These are phyloP conservation scores for Belgica antarctica DNA, from an alignment of 2,888 invertebrate genomes.

Conservation along the genomic window DNA sequence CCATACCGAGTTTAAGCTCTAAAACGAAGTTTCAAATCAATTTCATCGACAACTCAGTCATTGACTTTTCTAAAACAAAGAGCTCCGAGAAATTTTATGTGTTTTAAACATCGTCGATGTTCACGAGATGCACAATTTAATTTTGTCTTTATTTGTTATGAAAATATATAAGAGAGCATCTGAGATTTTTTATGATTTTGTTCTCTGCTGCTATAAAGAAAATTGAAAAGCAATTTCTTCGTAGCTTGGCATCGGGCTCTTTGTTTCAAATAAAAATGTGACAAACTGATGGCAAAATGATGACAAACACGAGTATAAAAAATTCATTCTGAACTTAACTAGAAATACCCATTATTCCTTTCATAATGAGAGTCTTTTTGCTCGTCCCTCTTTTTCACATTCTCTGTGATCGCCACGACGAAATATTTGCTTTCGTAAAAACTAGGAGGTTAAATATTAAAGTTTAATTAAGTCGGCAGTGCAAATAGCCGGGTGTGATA, in stretches of 20 bases:
- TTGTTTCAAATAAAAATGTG: slow-evolving; percentile 19
- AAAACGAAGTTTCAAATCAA: no score
- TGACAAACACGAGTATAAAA: slow-evolving; percentile 1
- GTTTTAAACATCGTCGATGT: no score
- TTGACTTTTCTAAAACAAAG: neutral
- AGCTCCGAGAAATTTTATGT: no score
- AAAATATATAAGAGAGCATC: neutral
- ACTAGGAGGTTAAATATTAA: neutral
- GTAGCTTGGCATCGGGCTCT: no score
- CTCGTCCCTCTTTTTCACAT: slow-evolving; percentile 7
- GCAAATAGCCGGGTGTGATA: neutral
- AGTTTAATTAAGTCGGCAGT: neutral
- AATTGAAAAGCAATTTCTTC: no score
- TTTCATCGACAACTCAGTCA: no score
- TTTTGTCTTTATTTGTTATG: slow-evolving; percentile 7
- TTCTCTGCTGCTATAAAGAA: no score
- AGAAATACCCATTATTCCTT: no score
- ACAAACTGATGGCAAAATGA: slow-evolving; percentile 34
- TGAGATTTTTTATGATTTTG: no score
- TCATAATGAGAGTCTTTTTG: no score
- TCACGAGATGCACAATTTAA: neutral
- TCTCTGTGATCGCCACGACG: no score
- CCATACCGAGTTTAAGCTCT: neutral
- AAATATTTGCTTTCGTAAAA: neutral
- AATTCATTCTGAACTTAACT: slow-evolving; percentile 19